A percentile compares a stretch with the other conserved stretches of the same genome.
These are phyloP conservation scores for Otolemur crassicaudatus DNA, from an alignment of 2,797 vertebrate species.

Conservation along the genomic window DNA sequence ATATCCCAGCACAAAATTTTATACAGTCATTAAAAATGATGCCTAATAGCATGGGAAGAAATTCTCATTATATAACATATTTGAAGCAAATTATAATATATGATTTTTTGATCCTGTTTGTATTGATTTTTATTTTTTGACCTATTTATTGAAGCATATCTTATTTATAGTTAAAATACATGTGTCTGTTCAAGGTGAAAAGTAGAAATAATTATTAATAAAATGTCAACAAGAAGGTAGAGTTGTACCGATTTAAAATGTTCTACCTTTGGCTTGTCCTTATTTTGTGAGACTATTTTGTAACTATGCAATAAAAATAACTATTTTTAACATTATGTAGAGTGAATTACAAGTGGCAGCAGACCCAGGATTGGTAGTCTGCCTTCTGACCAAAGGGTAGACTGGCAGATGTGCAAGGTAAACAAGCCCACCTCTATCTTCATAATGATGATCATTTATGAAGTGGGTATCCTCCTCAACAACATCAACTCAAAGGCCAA, in stretches of 20 bases:
- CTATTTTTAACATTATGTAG: constrained; percentile 38
- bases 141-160: neutral
- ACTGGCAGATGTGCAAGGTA: neutral
- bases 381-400: neutral
- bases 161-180: constrained; percentile 56
- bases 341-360: constrained; percentile 36
- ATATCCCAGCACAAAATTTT: constrained; percentile 42
- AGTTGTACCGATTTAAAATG: neutral
- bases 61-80: neutral
- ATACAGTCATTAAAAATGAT: constrained; percentile 12
- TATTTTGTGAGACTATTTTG: constrained; percentile 6
- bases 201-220: neutral
- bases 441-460: neutral
- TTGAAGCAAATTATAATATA: constrained; percentile 43
- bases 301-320: constrained; percentile 33
- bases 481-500: constrained; percentile 11
- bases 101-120: neutral
- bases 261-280: neutral
- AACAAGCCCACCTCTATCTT: neutral
- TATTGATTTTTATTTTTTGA: constrained; percentile 44
- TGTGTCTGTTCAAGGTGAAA: neutral
- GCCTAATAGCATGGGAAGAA: constrained; percentile 18
- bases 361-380: neutral
- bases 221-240: neutral
- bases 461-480: constrained; percentile 37